Evolutionary conservation across 2,888 invertebrate species (phyloP).

Genomic region (Habrosyne pyritoides): DNA sequence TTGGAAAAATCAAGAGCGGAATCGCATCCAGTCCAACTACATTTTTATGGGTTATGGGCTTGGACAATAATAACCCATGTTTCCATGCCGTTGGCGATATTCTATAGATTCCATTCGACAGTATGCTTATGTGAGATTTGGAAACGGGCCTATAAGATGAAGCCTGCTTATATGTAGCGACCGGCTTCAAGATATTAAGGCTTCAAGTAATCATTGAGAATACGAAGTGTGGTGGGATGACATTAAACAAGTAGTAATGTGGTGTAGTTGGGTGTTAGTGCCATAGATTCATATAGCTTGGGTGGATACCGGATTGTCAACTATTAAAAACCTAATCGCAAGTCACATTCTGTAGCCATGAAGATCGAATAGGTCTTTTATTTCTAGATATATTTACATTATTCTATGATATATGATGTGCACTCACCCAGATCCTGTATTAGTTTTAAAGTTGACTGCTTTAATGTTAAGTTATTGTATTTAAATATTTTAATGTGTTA

Average conservation of each 20-base stretch:
- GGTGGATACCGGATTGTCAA: slow-evolving; percentile 38
- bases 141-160: slow-evolving; percentile 97
- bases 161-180: slow-evolving; percentile 92
- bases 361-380: too few species aligned
- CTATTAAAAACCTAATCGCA: slow-evolving; percentile 27
- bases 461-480: slow-evolving; percentile 82
- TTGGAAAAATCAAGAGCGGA: slow-evolving; percentile 95
- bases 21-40: slow-evolving; percentile 95
- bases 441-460: slow-evolving; percentile 77
- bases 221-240: slow-evolving; percentile 59
- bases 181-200: slow-evolving; percentile 64
- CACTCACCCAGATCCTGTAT: slow-evolving; percentile 41
- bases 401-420: slow-evolving; percentile 36
- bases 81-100: slow-evolving; percentile 95
- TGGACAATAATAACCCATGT: slow-evolving; percentile 98
- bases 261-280: slow-evolving; percentile 66
- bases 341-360: slow-evolving; percentile 20
- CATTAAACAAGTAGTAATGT: slow-evolving; percentile 39
- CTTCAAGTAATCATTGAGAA: slow-evolving; percentile 31
- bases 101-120: slow-evolving; percentile 97
- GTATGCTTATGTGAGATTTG: slow-evolving; percentile 98
- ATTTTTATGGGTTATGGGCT: slow-evolving; percentile 96
- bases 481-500: slow-evolving; percentile 82
- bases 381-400: too few species aligned
- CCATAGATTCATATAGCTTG: slow-evolving; percentile 62